Evolutionary conservation across 2,113 vertebrate genomes (phyloP).

Genomic region (human): GRCh38 chr1:102804001-102804500

Average conservation of each 20-base stretch:
- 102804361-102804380: not conserved
- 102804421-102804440: no score
- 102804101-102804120: not conserved
- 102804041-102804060: not conserved
- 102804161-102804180: not conserved
- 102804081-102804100: not conserved
- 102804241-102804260: not conserved
- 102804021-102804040: not conserved
- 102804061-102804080: not conserved
- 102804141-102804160: not conserved
- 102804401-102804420: no score
- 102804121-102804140: not conserved
- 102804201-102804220: not conserved
- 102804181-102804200: not conserved
- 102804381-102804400: not conserved
- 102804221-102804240: not conserved
- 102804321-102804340: not conserved
- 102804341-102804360: not conserved
- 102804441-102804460: no score
- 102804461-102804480: no score
- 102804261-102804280: not conserved
- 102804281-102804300: not conserved
- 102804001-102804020: no score
- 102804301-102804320: not conserved
- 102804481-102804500: no score